Evolutionary conservation across 2,888 invertebrate species (phyloP), one percentile per base, ranked within the genome.

Genomic region (Ornithoptera alexandrae): DNA sequence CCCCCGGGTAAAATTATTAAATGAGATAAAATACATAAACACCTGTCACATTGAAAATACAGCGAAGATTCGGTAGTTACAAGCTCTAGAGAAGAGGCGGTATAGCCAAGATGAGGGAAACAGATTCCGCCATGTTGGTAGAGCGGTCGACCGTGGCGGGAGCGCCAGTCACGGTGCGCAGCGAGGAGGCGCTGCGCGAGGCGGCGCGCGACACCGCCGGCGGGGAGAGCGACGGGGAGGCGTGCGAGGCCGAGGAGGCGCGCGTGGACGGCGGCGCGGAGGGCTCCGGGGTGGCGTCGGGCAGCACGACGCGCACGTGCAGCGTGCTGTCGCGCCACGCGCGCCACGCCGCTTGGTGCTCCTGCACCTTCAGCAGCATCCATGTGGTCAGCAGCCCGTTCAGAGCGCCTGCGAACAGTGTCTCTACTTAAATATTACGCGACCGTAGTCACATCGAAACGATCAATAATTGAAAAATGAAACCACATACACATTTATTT

Each of bases 301-400:
- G 79, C 68, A 92, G 85, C 56, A 85, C 76, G 73, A 92, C 91
- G 80, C 80, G 89, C 78, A 92, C 89, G 83, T 88, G 89, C 77
- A 91, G 85, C 65, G 89, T 88, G 81, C 84, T 83, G 84, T 89
- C 91, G 46, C 92, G 87, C 92, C 92, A 92, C 74, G 88, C 82
- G 75, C 84, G 89, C 92, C 92, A 92, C 74, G 92, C 88, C 77
- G 83, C 61, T 84, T 91, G 92, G 83, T 92, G 92, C 83, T 92
- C 92, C 78, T 92, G 92, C 74, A 92, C 84, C 85, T 91, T 92
- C 57, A 92, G 86, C 78, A 92, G 86, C 86, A 91, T 88, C 92
- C 92, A 92, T 57, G 92, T 92, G 1, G 92, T 92, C 71, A 92
- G 83, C 72, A 92, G 80, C 0, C 92, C 92, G 81, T 92, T 92